Base-by-base conservation (phyloP, 2,888 invertebrate genomes). In the Aphelenchoides bicaudatus region DNA sequence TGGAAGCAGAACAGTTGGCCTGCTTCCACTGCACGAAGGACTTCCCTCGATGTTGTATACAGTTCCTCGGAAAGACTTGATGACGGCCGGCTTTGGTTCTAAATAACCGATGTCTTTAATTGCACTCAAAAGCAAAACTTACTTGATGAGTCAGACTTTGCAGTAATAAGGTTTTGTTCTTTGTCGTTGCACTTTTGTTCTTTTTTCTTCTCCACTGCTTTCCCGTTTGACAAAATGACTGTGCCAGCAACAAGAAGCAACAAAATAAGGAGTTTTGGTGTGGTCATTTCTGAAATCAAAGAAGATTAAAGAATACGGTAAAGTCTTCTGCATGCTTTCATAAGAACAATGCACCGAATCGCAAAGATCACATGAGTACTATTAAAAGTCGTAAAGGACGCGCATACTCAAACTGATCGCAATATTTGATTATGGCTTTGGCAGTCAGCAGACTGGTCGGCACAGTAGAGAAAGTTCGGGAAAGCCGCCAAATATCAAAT, bases 1-100 rank as follows among this genome's bases (percentile, higher is more conserved):
- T 2, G 67, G 67, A 52, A 67, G 34, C 29, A 62, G 38, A 16
- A 67, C 66, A 16, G 61, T 67, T 0, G 69, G 59, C 13, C 59
- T 16, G 16, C 47, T 49, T 30, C 62, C 38, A 47, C 52, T 28
- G 50, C 67, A 67, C 0, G 67, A 23, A 8, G 67, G 68, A 39
- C 56, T 52, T 13, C 25, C 27, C 28, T 63, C 57, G n/a, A 39
- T 16, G 8, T 53, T 57, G 51, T 67, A 67, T 28, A 67, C 59
- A n/a, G 48, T 61, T 13, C 63, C 63, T 5, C 39, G 23, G 21
- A 62, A 37, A 16, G 25, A 16, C 27, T 59, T 46, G 34, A 62
- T 66, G 19, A 39, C 34, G 25, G 56, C 59, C 16, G 62, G 61
- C 39, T 39, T 62, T n/a, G 55, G 55, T 10, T 46, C 55, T 54